Conservation (phyloP, 2,888 invertebrate species). For the Epistrophe grossulariae region DNA sequence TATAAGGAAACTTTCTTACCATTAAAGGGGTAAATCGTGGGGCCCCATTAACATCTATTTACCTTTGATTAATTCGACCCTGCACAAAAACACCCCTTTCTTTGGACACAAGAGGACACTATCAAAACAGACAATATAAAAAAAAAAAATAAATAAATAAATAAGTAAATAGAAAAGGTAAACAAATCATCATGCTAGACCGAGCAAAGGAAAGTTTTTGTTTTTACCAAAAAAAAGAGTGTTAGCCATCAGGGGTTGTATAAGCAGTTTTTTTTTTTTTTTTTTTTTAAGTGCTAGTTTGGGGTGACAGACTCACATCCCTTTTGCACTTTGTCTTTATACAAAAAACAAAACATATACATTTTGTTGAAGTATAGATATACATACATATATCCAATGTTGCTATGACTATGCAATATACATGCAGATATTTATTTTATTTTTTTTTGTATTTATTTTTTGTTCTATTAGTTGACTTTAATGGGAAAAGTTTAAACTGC, state of each 20-base stretch:
- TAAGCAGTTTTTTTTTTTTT: slow-evolving; percentile 53
- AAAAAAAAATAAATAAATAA: slow-evolving; percentile 26
- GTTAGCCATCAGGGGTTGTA: slow-evolving; percentile 9
- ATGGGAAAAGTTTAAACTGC: slow-evolving; percentile 78
- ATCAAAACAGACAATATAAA: slow-evolving; percentile 40
- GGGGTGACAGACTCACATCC: slow-evolving; percentile 69
- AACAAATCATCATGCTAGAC: slow-evolving; percentile 77
- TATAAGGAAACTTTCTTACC: too few species aligned
- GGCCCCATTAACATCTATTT: background rate
- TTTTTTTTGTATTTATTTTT: slow-evolving; percentile 59
- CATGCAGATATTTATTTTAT: slow-evolving; percentile 2
- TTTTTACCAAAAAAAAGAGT: slow-evolving; percentile 41
- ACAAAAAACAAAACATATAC: background rate
- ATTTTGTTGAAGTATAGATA: background rate
- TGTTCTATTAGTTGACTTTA: slow-evolving; percentile 76
- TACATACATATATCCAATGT: background rate
- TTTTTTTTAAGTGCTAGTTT: slow-evolving; percentile 58
- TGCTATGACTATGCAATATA: background rate
- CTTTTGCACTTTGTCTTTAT: slow-evolving; percentile 53
- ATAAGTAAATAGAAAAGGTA: slow-evolving; percentile 61
- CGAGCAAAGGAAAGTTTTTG: slow-evolving; percentile 69
- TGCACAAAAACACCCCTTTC: background rate
- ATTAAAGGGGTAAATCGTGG: too few species aligned
- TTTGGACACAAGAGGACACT: slow-evolving; percentile 60
- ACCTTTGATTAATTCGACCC: background rate